Evolutionary conservation across 2,888 invertebrate genomes (phyloP), one percentile per base, ranked within the genome.

Genomic region (Dione vanillae): DNA sequence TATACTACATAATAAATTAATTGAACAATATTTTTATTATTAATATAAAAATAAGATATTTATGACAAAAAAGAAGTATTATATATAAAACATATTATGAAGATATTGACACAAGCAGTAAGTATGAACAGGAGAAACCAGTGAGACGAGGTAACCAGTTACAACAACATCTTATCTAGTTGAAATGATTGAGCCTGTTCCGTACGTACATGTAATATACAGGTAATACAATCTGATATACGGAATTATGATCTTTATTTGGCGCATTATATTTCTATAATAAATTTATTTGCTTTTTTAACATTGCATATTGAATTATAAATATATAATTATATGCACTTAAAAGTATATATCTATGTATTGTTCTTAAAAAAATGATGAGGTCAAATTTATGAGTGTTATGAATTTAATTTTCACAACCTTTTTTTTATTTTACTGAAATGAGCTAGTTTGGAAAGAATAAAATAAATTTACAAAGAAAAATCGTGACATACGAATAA

Each of bases 221-320:
- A 61, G 16, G 37, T 62, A 62, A 52, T 37, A 20, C 45, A 45
- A 54, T 68, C 16, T 27, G n/a, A 80, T 82, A 85, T 83, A 84
- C 84, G 86, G 86, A 86, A 87, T 80, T 75, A 69, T 77, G 76
- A 76, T 79, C 82, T 82, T 81, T 75, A 81, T 85, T 79, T 75
- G 78, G 16, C 14, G 35, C 49, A 56, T 54, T 66, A 56, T 66
- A 41, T 76, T 76, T 77, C 73, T 79, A 78, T 71, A 78, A 75
- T 80, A 70, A 20, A 61, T 43, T 65, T 61, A 35, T 64, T 16
- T 37, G 5, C 0, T 16, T 54, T n/a, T 35, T 54, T 54, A 54
- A n/a, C n/a, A n/a, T n/a, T n/a, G n/a, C n/a, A n/a, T n/a, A n/a
- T n/a, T n/a, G n/a, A n/a, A n/a, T n/a, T n/a, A n/a, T n/a, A n/a